Evolutionary conservation across 2,113 vertebrate species (phyloP), one percentile per base, ranked within the genome.

Genomic region (Rhinopithecus roxellana): DNA sequence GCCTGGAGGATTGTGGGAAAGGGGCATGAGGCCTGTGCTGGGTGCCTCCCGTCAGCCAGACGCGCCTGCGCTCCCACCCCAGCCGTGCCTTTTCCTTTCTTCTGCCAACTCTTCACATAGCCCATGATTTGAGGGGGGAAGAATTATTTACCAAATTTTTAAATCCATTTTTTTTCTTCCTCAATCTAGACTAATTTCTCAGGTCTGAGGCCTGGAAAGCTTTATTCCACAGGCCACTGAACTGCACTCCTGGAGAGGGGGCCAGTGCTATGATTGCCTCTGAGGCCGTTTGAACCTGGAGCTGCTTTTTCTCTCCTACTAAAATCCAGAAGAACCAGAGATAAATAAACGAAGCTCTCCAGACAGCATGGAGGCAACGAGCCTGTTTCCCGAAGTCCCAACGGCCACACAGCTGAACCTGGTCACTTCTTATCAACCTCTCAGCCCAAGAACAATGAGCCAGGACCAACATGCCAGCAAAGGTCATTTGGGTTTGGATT

Each of bases 401-500:
- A 20, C 3, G 43, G 25, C 89, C 43, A 22, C 2, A 4, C 52
- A 8, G 20, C 30, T 17, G 30, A 55, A 7, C 17, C 79, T 11
- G 16, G 18, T 27, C 7, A 72, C 64, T 55, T 45, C 40, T 84
- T 30, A 12, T 2, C 23, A 43, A 4, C 27, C n/a, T n/a, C 14
- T 2, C 17, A 3, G 50, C 14, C 74, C 40, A 2, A 32, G 61
- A 40, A 35, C 35, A 45, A 3, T 11, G 18, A 16, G 32, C 55
- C 32, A 5, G 8, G 43, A 25, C 38, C n/a, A 38, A 3, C 77
- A 4, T 1, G 0, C 20, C 13, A 3, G 0, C 1, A 1, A 10
- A 32, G 45, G 25, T 72, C 75, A 8, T 48, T 30, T 69, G 59
- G 89, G 74, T 95, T 90, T 97, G 98, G 97, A 98, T 98, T 98